Percentiles rank a stretch among this genome's conserved stretches.
phyloP scores from a whole-genome alignment of 2,888 invertebrate species.

The Parelbella ahira region DNA sequence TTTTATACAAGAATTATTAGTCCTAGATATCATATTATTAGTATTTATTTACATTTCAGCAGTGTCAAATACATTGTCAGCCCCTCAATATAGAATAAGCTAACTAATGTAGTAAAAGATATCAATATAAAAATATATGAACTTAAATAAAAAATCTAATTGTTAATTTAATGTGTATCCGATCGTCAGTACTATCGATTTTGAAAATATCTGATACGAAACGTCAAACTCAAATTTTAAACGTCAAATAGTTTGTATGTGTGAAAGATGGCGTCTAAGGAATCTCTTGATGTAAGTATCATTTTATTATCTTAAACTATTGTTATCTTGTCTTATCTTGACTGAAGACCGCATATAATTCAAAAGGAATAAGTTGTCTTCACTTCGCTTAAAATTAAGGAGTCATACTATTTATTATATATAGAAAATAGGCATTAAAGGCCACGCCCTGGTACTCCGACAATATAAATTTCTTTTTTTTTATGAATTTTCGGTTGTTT shows the following conservation, averaged over 20 bases:
- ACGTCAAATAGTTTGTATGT: constrained; percentile 71
- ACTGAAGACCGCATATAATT: constrained; percentile 16
- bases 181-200: constrained; percentile 41
- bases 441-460: constrained; percentile 35
- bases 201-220: constrained; percentile 54
- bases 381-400: neutral
- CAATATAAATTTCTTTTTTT: constrained; percentile 7
- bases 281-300: constrained; percentile 75
- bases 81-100: no score
- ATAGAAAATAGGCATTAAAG: constrained; percentile 25
- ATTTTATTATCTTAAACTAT: constrained; percentile 30
- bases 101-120: no score
- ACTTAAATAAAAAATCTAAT: no score
- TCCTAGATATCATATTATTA: no score
- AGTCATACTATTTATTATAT: neutral
- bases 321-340: constrained; percentile 23
- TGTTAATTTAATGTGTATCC: no score
- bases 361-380: neutral
- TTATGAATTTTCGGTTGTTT: constrained; percentile 7
- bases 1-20: no score
- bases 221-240: constrained; percentile 35
- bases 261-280: constrained; percentile 78
- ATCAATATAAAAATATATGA: no score
- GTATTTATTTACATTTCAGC: no score
- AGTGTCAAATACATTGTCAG: no score